Evolutionary conservation across 2,888 invertebrate species (phyloP), one percentile per base, ranked within the genome.

Genomic region (Sthenelais limicola): DNA sequence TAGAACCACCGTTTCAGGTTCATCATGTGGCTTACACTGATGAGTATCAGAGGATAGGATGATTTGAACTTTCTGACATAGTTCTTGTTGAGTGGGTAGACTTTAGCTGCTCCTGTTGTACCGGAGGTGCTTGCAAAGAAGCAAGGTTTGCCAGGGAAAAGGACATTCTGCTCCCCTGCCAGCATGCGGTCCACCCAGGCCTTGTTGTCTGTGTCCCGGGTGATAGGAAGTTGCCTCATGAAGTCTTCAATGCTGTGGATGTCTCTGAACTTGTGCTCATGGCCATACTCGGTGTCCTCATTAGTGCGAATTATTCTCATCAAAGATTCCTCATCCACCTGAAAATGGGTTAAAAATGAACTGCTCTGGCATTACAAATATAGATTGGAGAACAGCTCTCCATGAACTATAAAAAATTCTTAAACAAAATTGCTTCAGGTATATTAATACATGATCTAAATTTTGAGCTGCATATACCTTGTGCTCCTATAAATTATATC

Each of bases 51-150:
- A 3, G n/a, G 3, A 35, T 38, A 24, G 1, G 26, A 12, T 2
- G 7, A 38, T 28, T 62, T 62, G 18, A 4, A 2, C 1, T 1
- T 28, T 21, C 1, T 35, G n/a, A 62, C 38, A 26, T 38, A 28
- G 7, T 38, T 5, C 15, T n/a, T 24, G 18, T 9, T n/a, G 26
- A 30, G 30, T 28, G 67, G 48, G 28, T 67, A 67, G 15, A 48
- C 21, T 24, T 67, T 67, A 4, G 67, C 30, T 9, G n/a, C 26
- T n/a, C 69, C 52, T 5, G 69, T 69, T 7, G 69, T 69, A 9
- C 69, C 69, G 9, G 69, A 69, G 1, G 69, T 69, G 3, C 49
- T 30, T 1, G 49, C 21, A 9, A 52, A 21, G 33, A 5, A 21
- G 3, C 21, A 5, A 1, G 32, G 12, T 52, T 52, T 24, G n/a